A percentile compares a stretch with the other conserved stretches of the same genome.
Conservation (phyloP, 2,797 vertebrate genomes). For the Pampus argenteus region DNA sequence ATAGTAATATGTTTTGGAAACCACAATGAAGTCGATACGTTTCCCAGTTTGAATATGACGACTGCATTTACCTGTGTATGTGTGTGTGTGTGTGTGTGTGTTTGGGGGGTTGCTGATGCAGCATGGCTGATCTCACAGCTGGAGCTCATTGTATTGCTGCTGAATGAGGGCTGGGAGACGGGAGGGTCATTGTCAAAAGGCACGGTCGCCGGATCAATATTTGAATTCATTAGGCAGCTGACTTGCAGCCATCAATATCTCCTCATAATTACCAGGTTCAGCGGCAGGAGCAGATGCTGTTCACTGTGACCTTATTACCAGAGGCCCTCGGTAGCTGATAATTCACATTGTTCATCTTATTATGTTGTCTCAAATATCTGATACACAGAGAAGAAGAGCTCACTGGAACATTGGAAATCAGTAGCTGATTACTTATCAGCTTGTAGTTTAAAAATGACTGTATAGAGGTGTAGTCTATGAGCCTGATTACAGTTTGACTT, state of each 20-base stretch:
- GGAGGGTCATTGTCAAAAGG: slow-evolving; percentile 82
- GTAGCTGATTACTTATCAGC: neutral
- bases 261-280: slow-evolving; percentile 77
- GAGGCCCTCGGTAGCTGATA: slow-evolving; percentile 40
- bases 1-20: slow-evolving; percentile 3
- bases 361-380: slow-evolving; percentile 36
- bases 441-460: neutral
- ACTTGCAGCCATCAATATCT: slow-evolving; percentile 79
- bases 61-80: slow-evolving; percentile 53
- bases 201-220: slow-evolving; percentile 82
- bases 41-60: slow-evolving; percentile 27
- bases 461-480: neutral
- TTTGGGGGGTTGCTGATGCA: slow-evolving; percentile 64
- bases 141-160: slow-evolving; percentile 74
- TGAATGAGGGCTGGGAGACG: slow-evolving; percentile 72
- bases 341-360: slow-evolving; percentile 44
- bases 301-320: slow-evolving; percentile 56
- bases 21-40: neutral
- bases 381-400: slow-evolving; percentile 22
- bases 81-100: slow-evolving; percentile 12
- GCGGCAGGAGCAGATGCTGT: slow-evolving; percentile 69
- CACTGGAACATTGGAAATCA: neutral
- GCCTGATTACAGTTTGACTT: neutral
- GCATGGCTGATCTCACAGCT: slow-evolving; percentile 78
- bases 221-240: slow-evolving; percentile 85